These are phyloP conservation scores for Maccullochella peelii DNA, from an alignment of 2,113 vertebrate species.

Conservation along the genomic window DNA sequence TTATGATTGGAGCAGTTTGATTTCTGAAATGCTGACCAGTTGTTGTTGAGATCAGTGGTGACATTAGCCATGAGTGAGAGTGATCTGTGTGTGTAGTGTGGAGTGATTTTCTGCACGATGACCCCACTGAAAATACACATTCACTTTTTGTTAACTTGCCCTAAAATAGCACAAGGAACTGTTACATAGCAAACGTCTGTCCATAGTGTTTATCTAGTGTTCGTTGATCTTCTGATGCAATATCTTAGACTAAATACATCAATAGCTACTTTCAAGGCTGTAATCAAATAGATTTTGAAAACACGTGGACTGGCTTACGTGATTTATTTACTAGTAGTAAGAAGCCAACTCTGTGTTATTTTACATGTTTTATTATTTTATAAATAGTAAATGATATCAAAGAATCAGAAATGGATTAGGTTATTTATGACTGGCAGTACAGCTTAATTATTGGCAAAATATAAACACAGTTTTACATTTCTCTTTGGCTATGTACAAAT, in stretches of 20 bases:
- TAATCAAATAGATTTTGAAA: not conserved
- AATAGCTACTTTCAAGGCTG: too few relatives aligned
- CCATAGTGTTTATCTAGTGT: not conserved
- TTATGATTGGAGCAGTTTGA: slow-evolving; percentile 18
- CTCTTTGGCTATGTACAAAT: not conserved
- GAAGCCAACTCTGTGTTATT: not conserved
- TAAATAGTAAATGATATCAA: not conserved
- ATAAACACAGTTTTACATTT: not conserved
- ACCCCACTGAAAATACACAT: not conserved
- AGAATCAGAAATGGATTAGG: not conserved
- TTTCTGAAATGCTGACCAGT: slow-evolving; percentile 28
- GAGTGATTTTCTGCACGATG: not conserved
- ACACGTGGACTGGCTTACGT: not conserved
- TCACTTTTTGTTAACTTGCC: not conserved
- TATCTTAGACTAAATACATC: not conserved
- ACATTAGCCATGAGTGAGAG: not conserved
- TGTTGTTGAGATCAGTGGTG: slow-evolving; percentile 4
- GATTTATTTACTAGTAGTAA: not conserved
- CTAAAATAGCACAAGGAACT: not conserved
- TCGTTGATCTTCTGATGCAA: not conserved
- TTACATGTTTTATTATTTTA: not conserved
- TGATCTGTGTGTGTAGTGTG: slow-evolving; percentile 8
- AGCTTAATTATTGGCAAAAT: not conserved
- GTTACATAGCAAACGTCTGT: not conserved
- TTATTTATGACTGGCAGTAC: not conserved